Evolutionary conservation across 2,888 invertebrate genomes (phyloP), one percentile per base, ranked within the genome.

Genomic region (Drosophila sordidula): DNA sequence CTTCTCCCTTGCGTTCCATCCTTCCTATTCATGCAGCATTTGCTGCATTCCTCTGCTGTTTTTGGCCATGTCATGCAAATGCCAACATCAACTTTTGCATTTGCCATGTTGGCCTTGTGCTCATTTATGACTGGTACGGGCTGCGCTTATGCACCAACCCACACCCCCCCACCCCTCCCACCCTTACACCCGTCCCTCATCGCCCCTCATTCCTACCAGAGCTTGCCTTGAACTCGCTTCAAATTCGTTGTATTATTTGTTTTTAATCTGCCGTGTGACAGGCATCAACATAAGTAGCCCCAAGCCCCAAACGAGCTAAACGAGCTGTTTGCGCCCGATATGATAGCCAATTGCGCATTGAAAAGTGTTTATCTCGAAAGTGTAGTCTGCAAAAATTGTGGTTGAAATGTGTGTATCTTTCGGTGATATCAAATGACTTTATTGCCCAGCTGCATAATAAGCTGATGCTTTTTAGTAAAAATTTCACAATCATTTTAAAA

Each of bases 221-320:
- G 18, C 29, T 16, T 63, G 75, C 70, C 66, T 80, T 83, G 65
- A 75, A 69, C 77, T 65, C 45, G 51, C 44, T 54, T 50, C 42
- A 39, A 57, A 50, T 61, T 46, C 36, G 16, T n/a, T 39, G 50
- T 41, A 63, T 76, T 83, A 83, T 86, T 86, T 86, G 79, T 58
- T 81, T 81, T 87, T 84, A 81, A 81, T 87, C 77, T 84, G 52
- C 67, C 46, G 51, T 73, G 62, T 66, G 79, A 56, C 65, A 72
- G 72, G 44, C 70, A 70, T 72, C 64, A 50, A 51, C 47, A 49
- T 52, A 45, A 57, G 47, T 55, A 34, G 62, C 44, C 45, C 34
- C 22, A 14, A 38, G 55, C 36, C 16, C 25, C n/a, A 61, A 50
- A 32, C 42, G 8, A 63, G 9, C 44, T 34, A 29, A 62, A 46